These are phyloP conservation scores for Gandaritis pyraliata DNA, from an alignment of 2,888 invertebrate genomes.

Conservation along the genomic window DNA sequence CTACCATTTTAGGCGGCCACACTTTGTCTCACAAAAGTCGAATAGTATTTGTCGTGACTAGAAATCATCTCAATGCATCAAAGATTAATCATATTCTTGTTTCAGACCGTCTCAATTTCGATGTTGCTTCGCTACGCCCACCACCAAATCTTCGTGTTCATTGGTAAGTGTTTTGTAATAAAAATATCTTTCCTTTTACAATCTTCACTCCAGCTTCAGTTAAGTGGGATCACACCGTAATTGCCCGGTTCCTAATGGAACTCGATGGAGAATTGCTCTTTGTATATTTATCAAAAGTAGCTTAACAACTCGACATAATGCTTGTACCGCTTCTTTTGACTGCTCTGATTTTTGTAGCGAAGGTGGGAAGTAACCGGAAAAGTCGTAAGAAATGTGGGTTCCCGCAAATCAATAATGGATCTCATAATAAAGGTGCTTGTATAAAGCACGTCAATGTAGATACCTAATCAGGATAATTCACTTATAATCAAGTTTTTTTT, in stretches of 20 bases:
- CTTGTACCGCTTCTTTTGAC: too few species aligned
- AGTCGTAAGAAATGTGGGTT: too few species aligned
- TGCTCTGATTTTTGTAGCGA: too few species aligned
- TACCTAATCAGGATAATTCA: too few species aligned
- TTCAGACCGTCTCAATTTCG: conserved; percentile 98
- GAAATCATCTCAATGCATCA: not conserved
- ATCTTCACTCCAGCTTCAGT: conserved; percentile 9
- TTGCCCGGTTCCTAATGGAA: conserved; percentile 18
- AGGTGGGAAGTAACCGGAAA: too few species aligned
- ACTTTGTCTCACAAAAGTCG: too few species aligned
- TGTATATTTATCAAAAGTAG: conserved; percentile 1
- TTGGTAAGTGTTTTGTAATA: conserved; percentile 88
- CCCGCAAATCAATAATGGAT: too few species aligned
- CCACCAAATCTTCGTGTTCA: conserved; percentile 99
- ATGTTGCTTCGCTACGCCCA: conserved; percentile 99
- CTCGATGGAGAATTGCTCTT: conserved; percentile 13
- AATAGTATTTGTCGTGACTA: too few species aligned
- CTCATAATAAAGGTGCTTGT: too few species aligned
- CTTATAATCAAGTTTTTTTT: too few species aligned
- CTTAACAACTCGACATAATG: not conserved
- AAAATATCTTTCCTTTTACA: conserved; percentile 14
- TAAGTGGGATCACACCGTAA: conserved; percentile 24
- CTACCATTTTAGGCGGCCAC: too few species aligned
- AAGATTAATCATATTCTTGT: conserved; percentile 55
- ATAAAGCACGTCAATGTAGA: too few species aligned